These are phyloP conservation scores for Lepidochitona cinerea DNA, from an alignment of 2,888 invertebrate genomes.

Conservation along the genomic window DNA sequence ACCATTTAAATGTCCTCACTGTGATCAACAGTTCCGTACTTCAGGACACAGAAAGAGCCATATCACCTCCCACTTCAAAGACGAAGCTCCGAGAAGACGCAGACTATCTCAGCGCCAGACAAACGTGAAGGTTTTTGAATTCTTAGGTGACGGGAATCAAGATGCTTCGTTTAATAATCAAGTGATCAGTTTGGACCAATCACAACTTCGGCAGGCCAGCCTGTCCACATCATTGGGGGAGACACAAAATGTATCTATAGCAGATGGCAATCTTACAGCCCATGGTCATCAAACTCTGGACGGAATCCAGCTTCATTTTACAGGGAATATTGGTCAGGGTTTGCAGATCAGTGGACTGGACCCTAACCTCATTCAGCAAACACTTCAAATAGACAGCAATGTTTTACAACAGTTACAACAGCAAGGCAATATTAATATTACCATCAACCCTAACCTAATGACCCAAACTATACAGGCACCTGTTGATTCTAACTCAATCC, in stretches of 20 bases:
- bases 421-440: slow-evolving; percentile 68
- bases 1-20: slow-evolving; percentile 89
- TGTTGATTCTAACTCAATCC: slow-evolving; percentile 38
- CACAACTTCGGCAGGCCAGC: slow-evolving; percentile 47
- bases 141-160: background rate
- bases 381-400: slow-evolving; percentile 72
- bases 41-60: slow-evolving; percentile 80
- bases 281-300: slow-evolving; percentile 64
- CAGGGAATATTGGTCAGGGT: slow-evolving; percentile 64
- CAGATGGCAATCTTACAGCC: slow-evolving; percentile 46
- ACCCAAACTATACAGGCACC: slow-evolving; percentile 11
- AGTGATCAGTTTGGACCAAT: slow-evolving; percentile 51
- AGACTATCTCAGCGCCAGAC: slow-evolving; percentile 19
- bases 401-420: slow-evolving; percentile 72
- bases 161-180: slow-evolving; percentile 21
- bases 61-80: slow-evolving; percentile 74
- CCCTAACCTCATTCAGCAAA: slow-evolving; percentile 67
- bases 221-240: slow-evolving; percentile 51
- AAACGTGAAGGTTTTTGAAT: background rate
- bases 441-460: slow-evolving; percentile 57
- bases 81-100: slow-evolving; percentile 29
- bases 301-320: slow-evolving; percentile 68
- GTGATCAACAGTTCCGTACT: slow-evolving; percentile 79
- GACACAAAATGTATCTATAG: slow-evolving; percentile 31
- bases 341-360: slow-evolving; percentile 71